Conservation (phyloP, 2,113 vertebrate species). For the Ursus arctos region DNA sequence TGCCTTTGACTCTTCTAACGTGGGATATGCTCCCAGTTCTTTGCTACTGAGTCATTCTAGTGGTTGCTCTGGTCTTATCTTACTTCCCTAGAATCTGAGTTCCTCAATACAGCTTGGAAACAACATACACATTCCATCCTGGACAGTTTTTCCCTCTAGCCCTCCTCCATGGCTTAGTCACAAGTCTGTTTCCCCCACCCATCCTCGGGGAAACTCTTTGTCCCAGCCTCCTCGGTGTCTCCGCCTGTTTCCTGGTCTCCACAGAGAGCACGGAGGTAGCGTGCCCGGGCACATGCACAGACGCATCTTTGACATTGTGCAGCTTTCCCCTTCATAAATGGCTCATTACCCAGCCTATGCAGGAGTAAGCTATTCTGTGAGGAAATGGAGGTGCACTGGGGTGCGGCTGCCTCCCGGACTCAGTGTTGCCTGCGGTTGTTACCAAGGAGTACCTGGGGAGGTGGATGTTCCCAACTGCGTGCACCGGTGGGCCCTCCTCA, state of each 20-base stretch:
- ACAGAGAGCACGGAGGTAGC: background rate
- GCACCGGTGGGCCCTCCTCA: background rate
- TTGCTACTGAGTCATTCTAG: background rate
- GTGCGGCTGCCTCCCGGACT: background rate
- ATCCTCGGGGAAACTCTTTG: background rate
- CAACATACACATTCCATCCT: background rate
- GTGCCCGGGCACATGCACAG: fast-evolving
- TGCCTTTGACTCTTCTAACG: background rate
- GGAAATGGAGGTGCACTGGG: background rate
- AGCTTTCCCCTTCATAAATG: background rate
- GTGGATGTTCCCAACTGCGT: background rate
- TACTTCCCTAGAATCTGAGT: background rate
- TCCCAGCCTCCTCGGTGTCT: background rate
- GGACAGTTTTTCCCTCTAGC: background rate
- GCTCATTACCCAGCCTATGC: background rate
- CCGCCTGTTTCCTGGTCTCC: background rate
- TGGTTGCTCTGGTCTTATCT: background rate
- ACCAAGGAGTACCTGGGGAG: background rate
- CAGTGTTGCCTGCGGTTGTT: background rate
- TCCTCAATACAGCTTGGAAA: background rate
- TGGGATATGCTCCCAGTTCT: background rate
- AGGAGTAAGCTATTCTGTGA: background rate
- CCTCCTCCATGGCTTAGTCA: background rate
- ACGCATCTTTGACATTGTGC: background rate
- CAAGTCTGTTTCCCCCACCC: background rate